phyloP scores from a whole-genome alignment of 1,140 invertebrate genomes.

The Apis dorsata region DNA sequence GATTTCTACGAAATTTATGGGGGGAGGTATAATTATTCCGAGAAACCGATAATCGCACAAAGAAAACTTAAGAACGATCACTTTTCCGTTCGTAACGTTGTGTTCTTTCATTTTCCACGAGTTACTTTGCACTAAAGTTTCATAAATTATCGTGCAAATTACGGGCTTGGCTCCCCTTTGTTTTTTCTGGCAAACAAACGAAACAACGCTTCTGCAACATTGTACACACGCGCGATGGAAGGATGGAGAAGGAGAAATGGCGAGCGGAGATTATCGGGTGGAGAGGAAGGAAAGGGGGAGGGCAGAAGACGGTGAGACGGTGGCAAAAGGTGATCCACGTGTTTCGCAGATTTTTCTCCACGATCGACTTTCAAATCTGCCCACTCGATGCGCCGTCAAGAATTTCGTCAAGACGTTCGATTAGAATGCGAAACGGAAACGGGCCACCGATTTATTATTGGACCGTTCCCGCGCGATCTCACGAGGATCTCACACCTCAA shows the following conservation, averaged over 20 bases:
- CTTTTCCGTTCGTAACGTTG: no score
- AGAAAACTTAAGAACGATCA: no score
- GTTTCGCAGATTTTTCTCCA: conserved; percentile 60
- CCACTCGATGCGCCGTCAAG: conserved; percentile 39
- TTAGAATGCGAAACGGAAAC: conserved; percentile 54
- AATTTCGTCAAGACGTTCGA: conserved; percentile 50
- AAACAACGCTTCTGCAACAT: no score
- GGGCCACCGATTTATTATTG: conserved; percentile 16
- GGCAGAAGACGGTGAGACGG: background rate
- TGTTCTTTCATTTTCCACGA: no score
- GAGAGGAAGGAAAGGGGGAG: background rate
- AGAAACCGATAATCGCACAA: no score
- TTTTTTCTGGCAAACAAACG: background rate
- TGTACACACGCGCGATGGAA: background rate
- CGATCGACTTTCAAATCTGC: conserved; percentile 63
- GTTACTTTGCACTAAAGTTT: no score
- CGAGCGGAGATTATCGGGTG: background rate
- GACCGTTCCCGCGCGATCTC: conserved; percentile 49
- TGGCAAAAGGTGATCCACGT: conserved; percentile 56
- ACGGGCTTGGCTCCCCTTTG: no score
- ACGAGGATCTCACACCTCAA: background rate
- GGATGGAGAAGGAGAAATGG: conserved; percentile 18
- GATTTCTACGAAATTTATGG: no score
- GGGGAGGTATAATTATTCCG: no score
- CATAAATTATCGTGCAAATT: no score